These are phyloP conservation scores for Falco punctatus DNA, from an alignment of 2,113 vertebrate species.

Conservation along the genomic window DNA sequence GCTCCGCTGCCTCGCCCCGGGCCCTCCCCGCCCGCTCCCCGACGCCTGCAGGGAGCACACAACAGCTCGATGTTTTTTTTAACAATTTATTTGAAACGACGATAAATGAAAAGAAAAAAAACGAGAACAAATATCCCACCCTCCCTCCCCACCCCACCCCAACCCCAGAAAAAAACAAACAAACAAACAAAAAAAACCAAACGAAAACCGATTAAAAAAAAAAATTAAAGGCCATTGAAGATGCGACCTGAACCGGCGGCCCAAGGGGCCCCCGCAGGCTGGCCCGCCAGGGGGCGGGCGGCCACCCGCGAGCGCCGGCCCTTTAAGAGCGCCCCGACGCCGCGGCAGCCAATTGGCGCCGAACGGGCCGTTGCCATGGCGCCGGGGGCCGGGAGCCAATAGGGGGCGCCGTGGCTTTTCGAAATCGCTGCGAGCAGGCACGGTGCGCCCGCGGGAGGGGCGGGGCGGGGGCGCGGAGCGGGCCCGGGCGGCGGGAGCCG, in stretches of 20 bases:
- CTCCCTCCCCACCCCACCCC: too few species aligned
- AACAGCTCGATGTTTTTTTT: background rate
- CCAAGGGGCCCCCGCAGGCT: too few species aligned
- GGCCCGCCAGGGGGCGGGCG: too few species aligned
- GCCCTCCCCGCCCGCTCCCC: background rate
- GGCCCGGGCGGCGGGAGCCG: background rate
- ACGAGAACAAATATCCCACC: too few species aligned
- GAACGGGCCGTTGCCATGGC: slow-evolving; percentile 45
- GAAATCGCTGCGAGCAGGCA: too few species aligned
- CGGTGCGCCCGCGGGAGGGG: too few species aligned
- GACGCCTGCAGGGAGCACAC: background rate
- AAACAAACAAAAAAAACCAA: too few species aligned
- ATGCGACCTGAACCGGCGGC: background rate
- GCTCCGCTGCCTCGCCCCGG: too few species aligned
- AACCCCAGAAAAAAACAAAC: too few species aligned
- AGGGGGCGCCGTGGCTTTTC: background rate
- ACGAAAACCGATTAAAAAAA: background rate
- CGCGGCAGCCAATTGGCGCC: slow-evolving; percentile 9
- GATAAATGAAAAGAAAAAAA: background rate
- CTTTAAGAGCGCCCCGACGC: background rate
- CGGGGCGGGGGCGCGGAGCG: background rate
- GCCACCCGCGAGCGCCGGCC: too few species aligned
- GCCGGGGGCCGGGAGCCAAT: slow-evolving; percentile 37
- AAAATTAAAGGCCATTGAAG: background rate
- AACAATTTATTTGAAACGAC: slow-evolving; percentile 55